Evolutionary conservation across 2,888 invertebrate genomes (phyloP).

Genomic region (Ceriagrion tenellum): DNA sequence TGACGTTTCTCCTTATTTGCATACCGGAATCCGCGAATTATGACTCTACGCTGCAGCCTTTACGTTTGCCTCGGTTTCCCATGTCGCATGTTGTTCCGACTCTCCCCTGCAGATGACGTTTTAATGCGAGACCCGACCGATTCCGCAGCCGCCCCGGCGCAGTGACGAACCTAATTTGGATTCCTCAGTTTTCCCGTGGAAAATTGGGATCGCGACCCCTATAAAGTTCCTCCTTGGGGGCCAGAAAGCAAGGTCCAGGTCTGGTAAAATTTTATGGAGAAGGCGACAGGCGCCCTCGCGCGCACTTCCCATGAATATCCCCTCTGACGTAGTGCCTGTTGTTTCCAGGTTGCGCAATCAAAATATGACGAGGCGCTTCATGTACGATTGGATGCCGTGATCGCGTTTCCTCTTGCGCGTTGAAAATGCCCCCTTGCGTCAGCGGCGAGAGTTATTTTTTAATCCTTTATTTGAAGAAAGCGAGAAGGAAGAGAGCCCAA

Average conservation of each 20-base stretch:
- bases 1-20: not conserved
- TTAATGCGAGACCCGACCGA: not conserved
- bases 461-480: not conserved
- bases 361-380: not conserved
- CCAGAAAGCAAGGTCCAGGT: not conserved
- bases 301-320: not conserved
- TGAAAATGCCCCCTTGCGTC: not conserved
- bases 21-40: not conserved
- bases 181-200: not conserved
- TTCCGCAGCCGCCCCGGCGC: not conserved
- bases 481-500: not conserved
- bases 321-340: not conserved
- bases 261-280: not conserved
- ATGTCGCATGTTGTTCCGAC: not conserved
- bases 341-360: conserved; percentile 1
- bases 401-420: not conserved
- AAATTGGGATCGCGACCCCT: conserved; percentile 32
- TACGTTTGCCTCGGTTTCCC: not conserved
- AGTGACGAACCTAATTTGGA: not conserved
- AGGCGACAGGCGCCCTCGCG: not conserved
- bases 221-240: not conserved
- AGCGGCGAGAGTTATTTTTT: not conserved
- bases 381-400: not conserved
- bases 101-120: not conserved
- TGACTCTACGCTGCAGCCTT: not conserved